Evolutionary conservation across 2,113 vertebrate species (phyloP).

Genomic region (Rousettus leschenaultii): DNA sequence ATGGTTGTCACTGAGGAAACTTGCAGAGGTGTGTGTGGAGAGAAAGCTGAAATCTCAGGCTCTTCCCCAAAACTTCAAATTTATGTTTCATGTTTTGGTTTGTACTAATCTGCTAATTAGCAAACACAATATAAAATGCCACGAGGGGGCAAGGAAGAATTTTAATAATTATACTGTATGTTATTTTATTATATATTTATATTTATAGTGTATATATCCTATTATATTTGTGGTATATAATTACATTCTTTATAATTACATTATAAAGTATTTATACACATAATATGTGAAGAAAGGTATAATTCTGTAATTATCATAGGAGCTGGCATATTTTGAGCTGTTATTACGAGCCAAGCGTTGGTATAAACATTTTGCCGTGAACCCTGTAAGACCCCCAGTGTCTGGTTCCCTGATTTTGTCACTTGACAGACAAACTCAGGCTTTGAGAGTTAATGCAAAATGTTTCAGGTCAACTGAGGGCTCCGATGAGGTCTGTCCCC

Average conservation of each 20-base stretch:
- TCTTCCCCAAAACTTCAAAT: not conserved
- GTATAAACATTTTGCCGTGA: too few relatives aligned
- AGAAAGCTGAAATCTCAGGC: not conserved
- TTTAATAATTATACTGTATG: not conserved
- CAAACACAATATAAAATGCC: not conserved
- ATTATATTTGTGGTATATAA: too few relatives aligned
- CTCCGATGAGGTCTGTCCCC: not conserved
- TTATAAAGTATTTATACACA: too few relatives aligned
- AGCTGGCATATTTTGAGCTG: not conserved
- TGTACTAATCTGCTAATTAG: not conserved
- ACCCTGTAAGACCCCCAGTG: too few relatives aligned
- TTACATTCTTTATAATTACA: too few relatives aligned
- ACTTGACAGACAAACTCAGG: not conserved
- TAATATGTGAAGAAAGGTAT: not conserved
- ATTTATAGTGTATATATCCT: too few relatives aligned
- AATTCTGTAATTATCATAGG: not conserved
- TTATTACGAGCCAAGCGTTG: rapidly evolving
- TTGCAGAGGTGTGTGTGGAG: not conserved
- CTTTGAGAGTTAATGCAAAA: rapidly evolving
- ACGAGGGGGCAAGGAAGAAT: not conserved
- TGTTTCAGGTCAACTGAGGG: not conserved
- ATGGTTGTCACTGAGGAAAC: not conserved
- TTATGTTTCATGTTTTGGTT: not conserved
- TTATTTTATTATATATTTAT: not conserved
- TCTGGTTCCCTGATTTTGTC: not conserved